A percentile compares a stretch with the other conserved stretches of the same genome.
These are phyloP conservation scores for Chinchilla lanigera DNA, from an alignment of 2,113 vertebrate species.

Conservation along the genomic window DNA sequence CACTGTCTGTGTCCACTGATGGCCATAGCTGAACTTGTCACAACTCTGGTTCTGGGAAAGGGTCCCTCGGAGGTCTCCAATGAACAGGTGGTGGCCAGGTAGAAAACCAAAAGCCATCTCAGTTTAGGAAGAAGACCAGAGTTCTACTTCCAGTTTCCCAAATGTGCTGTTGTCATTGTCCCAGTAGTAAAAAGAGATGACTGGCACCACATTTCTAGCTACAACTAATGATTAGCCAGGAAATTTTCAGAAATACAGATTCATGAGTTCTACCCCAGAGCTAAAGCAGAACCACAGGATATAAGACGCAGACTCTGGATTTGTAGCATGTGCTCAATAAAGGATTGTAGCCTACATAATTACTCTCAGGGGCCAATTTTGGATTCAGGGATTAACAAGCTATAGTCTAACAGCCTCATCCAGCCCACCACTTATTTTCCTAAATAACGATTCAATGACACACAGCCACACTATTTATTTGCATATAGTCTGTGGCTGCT, in stretches of 20 bases:
- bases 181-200: neutral
- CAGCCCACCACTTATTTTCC: neutral
- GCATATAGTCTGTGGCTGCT: neutral
- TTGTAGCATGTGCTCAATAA: neutral
- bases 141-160: neutral
- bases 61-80: neutral
- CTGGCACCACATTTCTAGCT: neutral
- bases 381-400: neutral
- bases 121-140: neutral
- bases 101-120: neutral
- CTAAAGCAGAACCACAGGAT: neutral
- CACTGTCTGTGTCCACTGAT: neutral
- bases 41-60: neutral
- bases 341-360: neutral
- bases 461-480: neutral
- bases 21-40: neutral
- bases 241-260: neutral
- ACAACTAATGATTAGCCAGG: neutral
- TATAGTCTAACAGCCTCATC: neutral
- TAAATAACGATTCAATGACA: neutral
- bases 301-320: neutral
- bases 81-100: neutral
- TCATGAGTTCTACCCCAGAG: neutral
- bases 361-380: neutral
- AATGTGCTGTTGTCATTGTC: neutral